Evolutionary conservation across 2,888 invertebrate genomes (phyloP), one percentile per base, ranked within the genome.

Genomic region (Monoplex corrugatus): DNA sequence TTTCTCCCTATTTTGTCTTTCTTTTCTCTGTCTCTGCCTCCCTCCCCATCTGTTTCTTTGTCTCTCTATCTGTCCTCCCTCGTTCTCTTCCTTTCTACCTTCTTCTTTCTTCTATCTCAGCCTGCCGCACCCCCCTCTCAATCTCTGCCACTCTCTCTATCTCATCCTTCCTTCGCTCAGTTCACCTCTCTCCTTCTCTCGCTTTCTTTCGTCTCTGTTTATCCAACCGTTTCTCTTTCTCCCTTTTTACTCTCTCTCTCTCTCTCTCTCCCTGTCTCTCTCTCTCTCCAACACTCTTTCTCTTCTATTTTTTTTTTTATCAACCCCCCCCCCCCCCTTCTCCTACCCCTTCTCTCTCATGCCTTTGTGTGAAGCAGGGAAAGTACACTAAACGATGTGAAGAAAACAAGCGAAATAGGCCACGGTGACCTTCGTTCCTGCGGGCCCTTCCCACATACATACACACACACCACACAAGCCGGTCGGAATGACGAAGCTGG

Each of bases 391-490:
- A n/a, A n/a, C n/a, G n/a, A n/a, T n/a, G n/a, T n/a, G n/a, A 68
- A 23, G 68, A 68, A 68, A 68, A n/a, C 68, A 68, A 68, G 68
- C 68, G n/a, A 68, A 68, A 8, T 68, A 32, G 68, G 68, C 28
- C 68, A 68, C 68, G n/a, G n/a, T 68, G 68, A 68, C 68, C 68
- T 68, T 68, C n/a, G 68, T 68, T 23, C 8, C 68, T n/a, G 57
- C 16, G 28, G 57, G 57, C 57, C 57, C 57, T 57, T 57, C 57
- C 57, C 57, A 23, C 2, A 23, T 57, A 16, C 19, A 23, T 57
- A 16, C 57, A 16, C 57, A 57, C 57, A 57, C 28, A 5, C 16
- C 57, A 23, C 19, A 13, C 10, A 50, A 50, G 57, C 5, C 57
- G 16, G 28, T 23, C 57, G 16, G 10, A n/a, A n/a, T n/a, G 19